Evolutionary conservation across 2,797 vertebrate species (phyloP).

Genomic region (Neomorphus geoffroyi): DNA sequence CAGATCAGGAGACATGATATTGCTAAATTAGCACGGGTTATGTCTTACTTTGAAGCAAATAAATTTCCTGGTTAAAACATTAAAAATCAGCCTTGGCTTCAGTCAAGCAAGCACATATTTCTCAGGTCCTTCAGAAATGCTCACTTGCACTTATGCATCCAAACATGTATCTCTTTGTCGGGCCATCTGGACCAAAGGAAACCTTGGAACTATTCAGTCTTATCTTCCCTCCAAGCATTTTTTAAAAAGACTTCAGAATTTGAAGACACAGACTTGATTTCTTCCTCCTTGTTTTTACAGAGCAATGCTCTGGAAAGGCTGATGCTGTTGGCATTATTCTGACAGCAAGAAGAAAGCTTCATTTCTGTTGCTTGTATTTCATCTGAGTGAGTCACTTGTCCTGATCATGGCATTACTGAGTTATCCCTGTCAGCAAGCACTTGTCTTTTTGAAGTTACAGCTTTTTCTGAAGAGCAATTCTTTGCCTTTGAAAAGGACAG

Average conservation of each 20-base stretch:
- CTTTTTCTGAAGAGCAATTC: neutral
- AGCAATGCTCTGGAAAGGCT: neutral
- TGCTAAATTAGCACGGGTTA: conserved; percentile 69
- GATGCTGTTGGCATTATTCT: neutral
- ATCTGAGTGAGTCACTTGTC: neutral
- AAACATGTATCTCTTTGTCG: neutral
- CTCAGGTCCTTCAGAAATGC: neutral
- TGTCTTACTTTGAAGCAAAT: conserved; percentile 51
- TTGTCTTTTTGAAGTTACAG: neutral
- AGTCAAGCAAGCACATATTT: neutral
- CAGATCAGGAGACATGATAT: conserved; percentile 65
- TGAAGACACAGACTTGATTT: neutral
- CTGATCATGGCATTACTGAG: neutral
- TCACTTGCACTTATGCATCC: neutral
- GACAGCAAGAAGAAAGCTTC: neutral
- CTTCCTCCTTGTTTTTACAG: neutral
- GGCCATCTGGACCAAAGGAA: neutral
- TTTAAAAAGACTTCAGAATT: neutral
- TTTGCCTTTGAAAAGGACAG: neutral
- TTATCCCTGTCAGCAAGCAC: neutral
- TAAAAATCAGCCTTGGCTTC: conserved; percentile 36
- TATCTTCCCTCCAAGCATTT: neutral
- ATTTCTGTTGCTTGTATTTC: neutral
- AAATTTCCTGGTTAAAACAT: conserved; percentile 43
- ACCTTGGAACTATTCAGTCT: neutral